These are phyloP conservation scores for Phrynosoma blainvillii DNA, from an alignment of 2,113 vertebrate species.

Conservation along the genomic window DNA sequence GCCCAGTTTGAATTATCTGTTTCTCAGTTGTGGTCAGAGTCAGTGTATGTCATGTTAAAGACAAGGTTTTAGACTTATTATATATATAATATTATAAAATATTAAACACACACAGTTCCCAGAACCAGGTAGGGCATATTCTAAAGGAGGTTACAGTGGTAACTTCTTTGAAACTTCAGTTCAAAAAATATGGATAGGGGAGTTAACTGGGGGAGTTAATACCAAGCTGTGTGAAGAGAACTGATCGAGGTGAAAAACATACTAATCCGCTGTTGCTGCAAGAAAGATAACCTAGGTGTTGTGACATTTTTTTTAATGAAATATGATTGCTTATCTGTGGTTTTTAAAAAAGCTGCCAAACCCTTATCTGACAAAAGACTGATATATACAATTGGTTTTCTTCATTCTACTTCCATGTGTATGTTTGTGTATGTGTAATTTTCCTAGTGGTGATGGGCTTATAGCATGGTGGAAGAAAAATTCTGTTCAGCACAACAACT, in stretches of 20 bases:
- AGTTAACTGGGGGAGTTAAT: slow-evolving; percentile 7
- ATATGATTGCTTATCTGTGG: neutral
- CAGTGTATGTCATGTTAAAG: slow-evolving; percentile 56
- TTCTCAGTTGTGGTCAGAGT: slow-evolving; percentile 30
- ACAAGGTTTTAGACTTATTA: slow-evolving; percentile 53
- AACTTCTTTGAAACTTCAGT: slow-evolving; percentile 36
- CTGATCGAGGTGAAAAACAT: slow-evolving; percentile 40
- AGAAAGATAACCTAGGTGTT: neutral
- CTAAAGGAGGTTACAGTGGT: slow-evolving; percentile 52
- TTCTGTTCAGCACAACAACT: neutral
- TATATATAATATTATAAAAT: no score
- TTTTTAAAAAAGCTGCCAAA: neutral
- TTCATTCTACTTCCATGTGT: neutral
- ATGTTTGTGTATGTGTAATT: no score
- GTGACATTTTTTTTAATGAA: neutral
- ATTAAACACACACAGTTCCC: slow-evolving; percentile 48
- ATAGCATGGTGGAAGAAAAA: neutral
- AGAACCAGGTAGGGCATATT: slow-evolving; percentile 45
- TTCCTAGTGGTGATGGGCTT: no score
- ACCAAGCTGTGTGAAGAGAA: neutral
- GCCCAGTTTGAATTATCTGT: slow-evolving; percentile 44
- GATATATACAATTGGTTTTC: neutral
- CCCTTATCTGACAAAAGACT: neutral
- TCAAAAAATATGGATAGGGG: slow-evolving; percentile 27
- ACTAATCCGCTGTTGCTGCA: neutral